Conservation (phyloP, 2,113 vertebrate genomes). For the Perca schrenkii region DNA sequence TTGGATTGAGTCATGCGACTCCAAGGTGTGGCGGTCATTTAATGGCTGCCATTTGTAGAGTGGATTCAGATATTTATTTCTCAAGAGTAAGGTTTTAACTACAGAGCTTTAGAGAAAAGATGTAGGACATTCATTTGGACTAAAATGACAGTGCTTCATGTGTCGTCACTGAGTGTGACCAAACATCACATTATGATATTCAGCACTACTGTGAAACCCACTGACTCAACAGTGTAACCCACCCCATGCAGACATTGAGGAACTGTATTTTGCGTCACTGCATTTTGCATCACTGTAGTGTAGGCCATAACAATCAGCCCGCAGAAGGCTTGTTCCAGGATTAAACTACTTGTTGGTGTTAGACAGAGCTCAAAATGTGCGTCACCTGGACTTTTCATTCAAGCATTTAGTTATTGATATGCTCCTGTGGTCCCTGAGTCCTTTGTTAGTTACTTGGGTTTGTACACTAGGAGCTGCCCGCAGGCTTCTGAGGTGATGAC, state of each 20-base stretch:
- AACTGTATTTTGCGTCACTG: background rate
- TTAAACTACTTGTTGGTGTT: too few species aligned
- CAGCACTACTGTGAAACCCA: background rate
- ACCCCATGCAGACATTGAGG: background rate
- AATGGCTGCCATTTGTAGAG: background rate
- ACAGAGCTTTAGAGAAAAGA: background rate
- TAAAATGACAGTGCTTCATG: background rate
- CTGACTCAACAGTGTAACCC: background rate
- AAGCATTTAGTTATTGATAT: background rate
- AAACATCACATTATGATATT: background rate
- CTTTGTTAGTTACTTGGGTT: background rate
- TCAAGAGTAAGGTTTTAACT: background rate
- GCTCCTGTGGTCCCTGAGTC: background rate
- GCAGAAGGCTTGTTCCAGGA: background rate
- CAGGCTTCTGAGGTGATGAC: background rate
- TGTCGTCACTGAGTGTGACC: background rate
- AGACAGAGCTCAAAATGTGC: background rate
- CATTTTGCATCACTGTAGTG: background rate
- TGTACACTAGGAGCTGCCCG: background rate
- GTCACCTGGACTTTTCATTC: background rate
- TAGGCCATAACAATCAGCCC: background rate
- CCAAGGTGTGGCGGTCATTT: conserved; percentile 9
- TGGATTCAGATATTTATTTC: background rate
- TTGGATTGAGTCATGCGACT: background rate
- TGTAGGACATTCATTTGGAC: background rate